Evolutionary conservation across 2,113 vertebrate species (phyloP).

Genomic region (Cercopithecus mona): DNA sequence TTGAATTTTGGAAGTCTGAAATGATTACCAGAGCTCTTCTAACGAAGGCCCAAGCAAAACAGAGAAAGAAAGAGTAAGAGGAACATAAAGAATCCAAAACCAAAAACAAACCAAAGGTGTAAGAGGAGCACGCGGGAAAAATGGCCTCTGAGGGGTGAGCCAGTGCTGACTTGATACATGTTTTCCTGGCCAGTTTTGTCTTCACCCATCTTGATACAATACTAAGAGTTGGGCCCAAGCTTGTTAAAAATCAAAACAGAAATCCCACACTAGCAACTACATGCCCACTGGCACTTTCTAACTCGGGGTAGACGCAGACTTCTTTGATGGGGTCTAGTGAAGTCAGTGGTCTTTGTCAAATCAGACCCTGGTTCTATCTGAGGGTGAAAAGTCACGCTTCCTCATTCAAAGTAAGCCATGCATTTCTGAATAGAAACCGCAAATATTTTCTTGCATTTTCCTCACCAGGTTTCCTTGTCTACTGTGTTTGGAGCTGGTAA

Average conservation of each 20-base stretch:
- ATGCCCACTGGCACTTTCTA: not conserved
- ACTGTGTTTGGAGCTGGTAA: not conserved
- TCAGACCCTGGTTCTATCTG: conserved; percentile 50
- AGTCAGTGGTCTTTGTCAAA: conserved; percentile 57
- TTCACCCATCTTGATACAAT: conserved; percentile 4
- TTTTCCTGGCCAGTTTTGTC: not conserved
- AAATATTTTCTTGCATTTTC: not conserved
- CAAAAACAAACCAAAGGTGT: not conserved
- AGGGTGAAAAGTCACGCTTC: not conserved
- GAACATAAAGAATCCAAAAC: not conserved
- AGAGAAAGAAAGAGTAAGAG: not conserved
- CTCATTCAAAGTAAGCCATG: not conserved
- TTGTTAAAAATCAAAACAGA: not conserved
- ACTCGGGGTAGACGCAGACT: not conserved
- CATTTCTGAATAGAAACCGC: conserved; percentile 53
- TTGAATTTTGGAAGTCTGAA: not conserved
- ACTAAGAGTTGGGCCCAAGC: conserved; percentile 32
- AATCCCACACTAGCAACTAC: not conserved
- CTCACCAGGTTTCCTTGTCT: not conserved
- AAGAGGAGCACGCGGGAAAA: not conserved
- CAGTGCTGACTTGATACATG: not conserved
- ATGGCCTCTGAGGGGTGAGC: not conserved
- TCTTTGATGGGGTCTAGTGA: not conserved
- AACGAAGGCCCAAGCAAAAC: not conserved
- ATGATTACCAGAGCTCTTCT: not conserved